Evolutionary conservation across 2,113 vertebrate genomes (phyloP), one percentile per base, ranked within the genome.

Genomic region (Romanogobio albipinnatus): DNA sequence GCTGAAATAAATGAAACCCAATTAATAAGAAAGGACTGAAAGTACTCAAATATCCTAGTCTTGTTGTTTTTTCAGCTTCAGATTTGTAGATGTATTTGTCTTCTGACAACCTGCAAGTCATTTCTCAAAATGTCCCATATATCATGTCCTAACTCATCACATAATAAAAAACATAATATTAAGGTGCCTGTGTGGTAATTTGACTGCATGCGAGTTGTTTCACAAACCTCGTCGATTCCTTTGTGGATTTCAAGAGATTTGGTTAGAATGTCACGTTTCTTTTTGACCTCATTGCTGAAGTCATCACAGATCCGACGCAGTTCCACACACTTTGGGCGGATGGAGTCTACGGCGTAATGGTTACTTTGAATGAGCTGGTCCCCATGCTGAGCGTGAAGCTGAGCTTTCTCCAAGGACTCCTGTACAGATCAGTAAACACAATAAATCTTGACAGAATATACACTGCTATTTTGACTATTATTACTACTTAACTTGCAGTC

Each of bases 331-430:
- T 96, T 98, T 90, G 97, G 96, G 86, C 96, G 93, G 78, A 99
- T 97, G 79, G 96, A 96, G 89, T 99, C 97, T 5, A 96, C 93
- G 0, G 97, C 97, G 9, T 97, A 97, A 92, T 99, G 97, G 86
- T 96, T 95, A 89, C 96, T 98, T 89, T 99, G 97, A 92, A 98
- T 97, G 70, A 99, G 95, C 91, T 97, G 97, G 76, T 99, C 97
- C 3, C 97, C 98, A 0, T 96, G 95, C 49, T 95, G 61, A 4
- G 97, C 96, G 1, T 98, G 95, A 73, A 96, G 92, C 87, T 96
- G 97, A 51, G 97, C 97, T 90, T 97, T 98, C 85, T 97, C 96
- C 90, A 99, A 76, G 2, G 93, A 92, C 15, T 93, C 94, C 97
- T 99, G 87, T 85, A 87, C 83, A 85, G 64, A 83, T 82, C 1